phyloP scores from a whole-genome alignment of 1,140 invertebrate species.

The Homalodisca vitripennis region DNA sequence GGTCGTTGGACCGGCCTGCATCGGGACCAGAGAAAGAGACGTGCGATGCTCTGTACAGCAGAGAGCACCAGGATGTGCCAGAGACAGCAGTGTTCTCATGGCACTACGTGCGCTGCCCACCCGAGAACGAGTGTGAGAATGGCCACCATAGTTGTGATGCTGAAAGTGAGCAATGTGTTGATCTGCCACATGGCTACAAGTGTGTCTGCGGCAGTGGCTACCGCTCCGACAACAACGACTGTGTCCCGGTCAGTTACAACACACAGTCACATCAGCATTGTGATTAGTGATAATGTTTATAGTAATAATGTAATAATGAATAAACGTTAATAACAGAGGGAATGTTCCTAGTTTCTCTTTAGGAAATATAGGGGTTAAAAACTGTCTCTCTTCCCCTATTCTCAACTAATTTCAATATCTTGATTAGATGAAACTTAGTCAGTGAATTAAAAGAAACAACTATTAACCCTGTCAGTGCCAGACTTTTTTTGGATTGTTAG shows the following conservation, averaged over 20 bases:
- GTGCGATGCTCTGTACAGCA: slow-evolving; percentile 56
- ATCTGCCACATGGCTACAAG: slow-evolving; percentile 70
- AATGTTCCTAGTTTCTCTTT: too few species aligned
- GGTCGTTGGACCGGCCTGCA: slow-evolving; percentile 68
- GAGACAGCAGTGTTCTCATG: slow-evolving; percentile 59
- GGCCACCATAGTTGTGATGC: slow-evolving; percentile 87
- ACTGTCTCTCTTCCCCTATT: too few species aligned
- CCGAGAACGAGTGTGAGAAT: slow-evolving; percentile 92
- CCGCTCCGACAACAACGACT: slow-evolving; percentile 51
- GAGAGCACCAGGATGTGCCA: slow-evolving; percentile 38
- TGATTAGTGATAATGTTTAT: too few species aligned
- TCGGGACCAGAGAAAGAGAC: slow-evolving; percentile 67
- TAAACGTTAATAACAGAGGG: too few species aligned
- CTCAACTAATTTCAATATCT: too few species aligned
- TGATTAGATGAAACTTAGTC: too few species aligned
- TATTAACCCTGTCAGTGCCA: too few species aligned
- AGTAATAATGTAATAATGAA: too few species aligned
- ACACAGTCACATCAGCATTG: too few species aligned
- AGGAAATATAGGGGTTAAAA: too few species aligned
- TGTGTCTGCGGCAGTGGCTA: slow-evolving; percentile 87
- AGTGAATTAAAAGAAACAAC: too few species aligned
- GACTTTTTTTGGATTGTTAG: too few species aligned
- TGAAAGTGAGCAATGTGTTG: slow-evolving; percentile 80
- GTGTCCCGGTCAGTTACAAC: slow-evolving; percentile 35
- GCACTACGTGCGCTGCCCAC: slow-evolving; percentile 85